These are phyloP conservation scores for Phenacoccus solenopsis DNA, from an alignment of 1,140 invertebrate genomes.

Conservation along the genomic window DNA sequence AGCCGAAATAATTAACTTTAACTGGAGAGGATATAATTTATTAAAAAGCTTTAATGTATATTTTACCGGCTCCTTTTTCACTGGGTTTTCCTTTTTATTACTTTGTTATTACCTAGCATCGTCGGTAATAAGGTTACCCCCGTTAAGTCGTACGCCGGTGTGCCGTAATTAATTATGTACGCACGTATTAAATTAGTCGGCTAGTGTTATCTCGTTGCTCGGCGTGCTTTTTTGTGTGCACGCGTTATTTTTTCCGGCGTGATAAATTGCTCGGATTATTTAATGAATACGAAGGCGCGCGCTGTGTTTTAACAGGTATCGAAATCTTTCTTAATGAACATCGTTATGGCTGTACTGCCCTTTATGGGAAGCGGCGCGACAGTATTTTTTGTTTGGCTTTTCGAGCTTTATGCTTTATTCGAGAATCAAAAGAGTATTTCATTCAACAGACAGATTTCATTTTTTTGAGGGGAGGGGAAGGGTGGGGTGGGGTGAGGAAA, in stretches of 20 bases:
- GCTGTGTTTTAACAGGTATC: background rate
- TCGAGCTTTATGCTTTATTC: too few relatives aligned
- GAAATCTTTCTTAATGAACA: background rate
- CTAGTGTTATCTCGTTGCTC: background rate
- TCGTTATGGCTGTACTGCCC: background rate
- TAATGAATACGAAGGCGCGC: background rate
- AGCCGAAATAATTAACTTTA: background rate
- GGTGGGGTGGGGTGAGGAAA: too few relatives aligned
- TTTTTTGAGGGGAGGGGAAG: too few relatives aligned
- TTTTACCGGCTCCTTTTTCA: conserved; percentile 1
- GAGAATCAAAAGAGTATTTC: too few relatives aligned
- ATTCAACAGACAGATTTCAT: too few relatives aligned
- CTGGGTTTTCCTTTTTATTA: background rate
- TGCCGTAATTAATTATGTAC: background rate
- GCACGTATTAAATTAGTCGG: background rate
- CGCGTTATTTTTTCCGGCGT: background rate
- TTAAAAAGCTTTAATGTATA: background rate
- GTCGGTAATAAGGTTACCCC: background rate
- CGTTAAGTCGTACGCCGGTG: background rate
- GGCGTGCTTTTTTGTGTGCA: background rate
- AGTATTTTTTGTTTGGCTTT: too few relatives aligned
- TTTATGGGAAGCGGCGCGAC: background rate
- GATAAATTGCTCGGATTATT: background rate
- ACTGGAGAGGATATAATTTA: background rate
- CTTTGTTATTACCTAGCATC: background rate